phyloP scores from a whole-genome alignment of 1,140 invertebrate species.

The Zaprionus tsacasi region DNA sequence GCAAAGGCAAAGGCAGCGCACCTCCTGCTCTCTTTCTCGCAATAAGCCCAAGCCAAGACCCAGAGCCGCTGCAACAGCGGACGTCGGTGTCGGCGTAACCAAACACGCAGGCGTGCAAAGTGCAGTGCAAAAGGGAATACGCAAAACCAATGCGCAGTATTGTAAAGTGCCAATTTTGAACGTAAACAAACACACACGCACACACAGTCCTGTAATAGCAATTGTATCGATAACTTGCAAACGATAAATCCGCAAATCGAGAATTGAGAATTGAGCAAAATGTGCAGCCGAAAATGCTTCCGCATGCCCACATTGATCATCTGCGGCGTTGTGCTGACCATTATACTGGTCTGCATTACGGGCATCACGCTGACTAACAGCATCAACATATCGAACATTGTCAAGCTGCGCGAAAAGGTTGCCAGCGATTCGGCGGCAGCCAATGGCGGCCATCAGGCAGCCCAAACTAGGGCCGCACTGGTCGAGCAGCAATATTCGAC shows the following conservation, averaged over 20 bases:
- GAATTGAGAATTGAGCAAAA: slow-evolving; percentile 44
- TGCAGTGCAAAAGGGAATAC: background rate
- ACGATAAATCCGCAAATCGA: background rate
- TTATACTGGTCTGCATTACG: slow-evolving; percentile 83
- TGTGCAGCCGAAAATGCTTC: slow-evolving; percentile 82
- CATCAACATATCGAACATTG: slow-evolving; percentile 82
- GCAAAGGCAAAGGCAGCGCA: background rate
- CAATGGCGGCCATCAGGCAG: slow-evolving; percentile 75
- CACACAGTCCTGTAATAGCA: no score
- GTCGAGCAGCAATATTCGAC: slow-evolving; percentile 82
- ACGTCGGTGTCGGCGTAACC: no score
- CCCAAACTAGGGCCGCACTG: slow-evolving; percentile 74
- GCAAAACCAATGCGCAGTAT: background rate
- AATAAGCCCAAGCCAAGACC: background rate
- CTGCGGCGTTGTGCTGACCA: slow-evolving; percentile 80
- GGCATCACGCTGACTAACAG: slow-evolving; percentile 82
- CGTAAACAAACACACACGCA: slow-evolving; percentile 1
- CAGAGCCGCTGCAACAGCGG: background rate
- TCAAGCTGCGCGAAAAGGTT: slow-evolving; percentile 79
- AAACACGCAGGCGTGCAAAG: background rate
- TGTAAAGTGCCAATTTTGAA: background rate
- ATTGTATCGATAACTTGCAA: slow-evolving; percentile 15
- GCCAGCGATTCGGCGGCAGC: slow-evolving; percentile 81
- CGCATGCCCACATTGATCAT: slow-evolving; percentile 82
- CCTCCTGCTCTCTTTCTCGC: no score